Conservation (phyloP, 1,140 invertebrate species). For the Eupeodes corollae region DNA sequence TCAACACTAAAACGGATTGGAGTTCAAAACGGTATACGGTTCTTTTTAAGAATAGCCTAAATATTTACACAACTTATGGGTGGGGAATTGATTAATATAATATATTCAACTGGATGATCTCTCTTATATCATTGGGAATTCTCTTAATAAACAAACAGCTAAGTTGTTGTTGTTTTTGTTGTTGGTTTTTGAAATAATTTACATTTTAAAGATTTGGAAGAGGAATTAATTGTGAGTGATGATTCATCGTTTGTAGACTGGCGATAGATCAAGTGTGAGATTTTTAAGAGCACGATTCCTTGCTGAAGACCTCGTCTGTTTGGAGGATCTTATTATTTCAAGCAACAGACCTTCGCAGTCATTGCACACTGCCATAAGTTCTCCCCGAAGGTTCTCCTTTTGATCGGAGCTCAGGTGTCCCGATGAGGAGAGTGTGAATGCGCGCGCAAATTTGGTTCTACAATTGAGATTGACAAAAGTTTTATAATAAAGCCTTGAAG, state of each 20-base stretch:
- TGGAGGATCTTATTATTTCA: conserved; percentile 80
- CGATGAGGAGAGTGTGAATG: conserved; percentile 37
- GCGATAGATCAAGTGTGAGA: conserved; percentile 68
- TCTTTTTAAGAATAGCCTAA: no score
- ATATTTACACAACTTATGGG: no score
- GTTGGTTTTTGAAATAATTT: no score
- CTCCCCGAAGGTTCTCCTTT: conserved; percentile 56
- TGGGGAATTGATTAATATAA: no score
- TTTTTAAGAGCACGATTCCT: conserved; percentile 67
- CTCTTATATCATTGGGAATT: no score
- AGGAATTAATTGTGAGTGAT: no score
- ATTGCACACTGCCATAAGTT: conserved; percentile 80
- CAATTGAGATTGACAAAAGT: background rate
- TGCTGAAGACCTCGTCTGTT: conserved; percentile 63
- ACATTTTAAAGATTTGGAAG: no score
- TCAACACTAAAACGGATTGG: no score
- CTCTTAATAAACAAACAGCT: no score
- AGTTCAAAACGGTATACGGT: no score
- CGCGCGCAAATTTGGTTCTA: conserved; percentile 39
- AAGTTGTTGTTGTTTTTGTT: no score
- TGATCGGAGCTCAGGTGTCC: conserved; percentile 32
- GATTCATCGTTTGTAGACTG: conserved; percentile 50
- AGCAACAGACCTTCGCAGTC: conserved; percentile 90
- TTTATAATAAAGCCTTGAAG: background rate
- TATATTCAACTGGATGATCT: no score